Evolutionary conservation across 2,113 vertebrate genomes (phyloP).

Genomic region (Rhynchomys soricoides): DNA sequence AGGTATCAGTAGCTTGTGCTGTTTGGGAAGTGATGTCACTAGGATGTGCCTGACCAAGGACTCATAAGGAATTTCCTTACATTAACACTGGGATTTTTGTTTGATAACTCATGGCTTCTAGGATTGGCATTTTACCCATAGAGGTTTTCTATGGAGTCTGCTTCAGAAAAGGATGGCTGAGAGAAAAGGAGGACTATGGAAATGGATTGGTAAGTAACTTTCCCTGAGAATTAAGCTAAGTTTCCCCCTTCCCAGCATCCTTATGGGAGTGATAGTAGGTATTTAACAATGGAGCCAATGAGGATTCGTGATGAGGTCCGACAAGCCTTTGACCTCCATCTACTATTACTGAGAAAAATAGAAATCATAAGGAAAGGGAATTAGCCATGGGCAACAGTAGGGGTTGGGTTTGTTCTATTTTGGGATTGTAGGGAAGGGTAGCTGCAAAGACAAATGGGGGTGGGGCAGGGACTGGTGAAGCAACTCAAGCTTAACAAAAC

Average conservation of each 20-base stretch:
- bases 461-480: neutral
- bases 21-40: neutral
- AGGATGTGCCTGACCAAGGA: no score
- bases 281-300: neutral
- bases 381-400: neutral
- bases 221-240: neutral
- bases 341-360: neutral
- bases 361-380: neutral
- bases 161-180: neutral
- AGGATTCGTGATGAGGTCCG: neutral
- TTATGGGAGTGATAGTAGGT: neutral
- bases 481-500: neutral
- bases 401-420: neutral
- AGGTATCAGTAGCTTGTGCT: neutral
- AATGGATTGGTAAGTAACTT: neutral
- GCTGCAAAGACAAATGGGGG: neutral
- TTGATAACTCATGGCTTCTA: neutral
- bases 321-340: neutral
- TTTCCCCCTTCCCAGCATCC: neutral
- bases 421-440: neutral
- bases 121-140: no score
- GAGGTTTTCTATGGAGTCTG: neutral
- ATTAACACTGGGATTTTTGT: neutral
- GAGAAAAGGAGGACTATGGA: conserved; percentile 22
- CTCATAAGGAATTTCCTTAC: no score